phyloP scores from a whole-genome alignment of 1,140 invertebrate genomes.

The Microplitis mediator region DNA sequence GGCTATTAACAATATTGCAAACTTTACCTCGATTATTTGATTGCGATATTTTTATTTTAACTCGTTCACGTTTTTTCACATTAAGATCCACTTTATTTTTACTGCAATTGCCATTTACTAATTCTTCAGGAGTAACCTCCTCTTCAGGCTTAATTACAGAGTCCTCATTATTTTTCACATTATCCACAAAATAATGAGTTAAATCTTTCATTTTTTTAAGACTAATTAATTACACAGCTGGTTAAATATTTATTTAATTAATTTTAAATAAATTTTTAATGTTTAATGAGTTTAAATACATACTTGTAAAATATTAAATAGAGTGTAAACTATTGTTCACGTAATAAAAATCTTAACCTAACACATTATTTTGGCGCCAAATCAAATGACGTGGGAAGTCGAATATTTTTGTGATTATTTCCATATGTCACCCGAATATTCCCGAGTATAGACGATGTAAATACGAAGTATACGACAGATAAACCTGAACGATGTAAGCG shows the following conservation, averaged over 20 bases:
- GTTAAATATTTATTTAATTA: not conserved
- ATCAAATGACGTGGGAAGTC: too few species aligned
- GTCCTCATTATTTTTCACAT: slow-evolving; percentile 31
- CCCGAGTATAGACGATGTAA: too few species aligned
- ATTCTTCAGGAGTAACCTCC: slow-evolving; percentile 33
- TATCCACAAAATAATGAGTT: slow-evolving; percentile 49
- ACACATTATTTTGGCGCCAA: too few species aligned
- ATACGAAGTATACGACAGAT: too few species aligned
- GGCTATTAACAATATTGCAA: slow-evolving; percentile 45
- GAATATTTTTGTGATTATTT: too few species aligned
- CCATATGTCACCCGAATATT: too few species aligned
- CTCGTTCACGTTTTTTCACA: slow-evolving; percentile 42
- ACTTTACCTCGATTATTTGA: slow-evolving; percentile 19
- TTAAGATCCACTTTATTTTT: not conserved
- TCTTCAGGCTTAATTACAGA: slow-evolving; percentile 13
- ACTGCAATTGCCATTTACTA: slow-evolving; percentile 8
- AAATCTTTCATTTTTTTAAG: slow-evolving; percentile 49
- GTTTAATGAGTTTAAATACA: too few species aligned
- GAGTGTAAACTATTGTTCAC: too few species aligned
- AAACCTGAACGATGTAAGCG: too few species aligned
- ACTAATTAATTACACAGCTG: not conserved
- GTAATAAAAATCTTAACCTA: too few species aligned
- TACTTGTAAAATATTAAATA: not conserved
- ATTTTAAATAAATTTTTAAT: too few species aligned
- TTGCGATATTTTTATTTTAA: slow-evolving; percentile 49